A percentile compares a stretch with the other conserved stretches of the same genome.
These are phyloP conservation scores for Oscheius sp. DNA, from an alignment of 1,140 invertebrate genomes.

Conservation along the genomic window DNA sequence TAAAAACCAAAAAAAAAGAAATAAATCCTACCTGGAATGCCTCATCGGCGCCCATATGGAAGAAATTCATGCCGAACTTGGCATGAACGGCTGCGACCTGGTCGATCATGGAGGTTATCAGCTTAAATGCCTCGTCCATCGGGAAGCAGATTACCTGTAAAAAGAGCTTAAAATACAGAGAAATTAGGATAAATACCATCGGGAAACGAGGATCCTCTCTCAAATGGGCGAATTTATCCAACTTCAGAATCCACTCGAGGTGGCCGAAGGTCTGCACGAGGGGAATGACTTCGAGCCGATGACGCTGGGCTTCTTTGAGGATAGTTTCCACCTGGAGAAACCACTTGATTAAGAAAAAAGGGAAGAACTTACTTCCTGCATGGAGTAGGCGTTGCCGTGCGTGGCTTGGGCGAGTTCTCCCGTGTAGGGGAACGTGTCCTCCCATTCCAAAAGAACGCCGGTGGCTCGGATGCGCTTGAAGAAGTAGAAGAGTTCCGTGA, in stretches of 20 bases:
- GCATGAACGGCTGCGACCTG: constrained; percentile 65
- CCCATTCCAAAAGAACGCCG: constrained; percentile 86
- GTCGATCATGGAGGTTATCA: constrained; percentile 67
- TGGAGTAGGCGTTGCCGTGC: constrained; percentile 76
- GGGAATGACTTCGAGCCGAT: constrained; percentile 79
- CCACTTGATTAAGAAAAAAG: constrained; percentile 43
- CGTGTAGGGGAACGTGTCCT: constrained; percentile 93
- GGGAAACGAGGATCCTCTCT: constrained; percentile 66
- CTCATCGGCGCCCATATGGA: constrained; percentile 67
- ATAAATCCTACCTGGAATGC: constrained; percentile 45
- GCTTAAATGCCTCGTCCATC: constrained; percentile 62
- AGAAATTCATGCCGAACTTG: constrained; percentile 57
- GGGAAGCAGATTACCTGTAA: constrained; percentile 64
- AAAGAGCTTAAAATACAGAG: not conserved
- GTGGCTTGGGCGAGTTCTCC: constrained; percentile 71
- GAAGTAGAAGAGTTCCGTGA: constrained; percentile 73
- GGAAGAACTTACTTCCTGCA: constrained; percentile 71
- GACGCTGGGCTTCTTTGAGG: constrained; percentile 67
- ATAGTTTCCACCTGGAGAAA: constrained; percentile 17
- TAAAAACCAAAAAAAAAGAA: not conserved
- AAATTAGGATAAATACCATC: constrained; percentile 41
- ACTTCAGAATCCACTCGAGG: constrained; percentile 68
- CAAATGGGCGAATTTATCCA: constrained; percentile 62
- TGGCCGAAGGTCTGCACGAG: constrained; percentile 94
- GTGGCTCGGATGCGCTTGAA: constrained; percentile 78